Evolutionary conservation across 2,888 invertebrate species (phyloP).

Genomic region (Petrolisthes cinctipes): DNA sequence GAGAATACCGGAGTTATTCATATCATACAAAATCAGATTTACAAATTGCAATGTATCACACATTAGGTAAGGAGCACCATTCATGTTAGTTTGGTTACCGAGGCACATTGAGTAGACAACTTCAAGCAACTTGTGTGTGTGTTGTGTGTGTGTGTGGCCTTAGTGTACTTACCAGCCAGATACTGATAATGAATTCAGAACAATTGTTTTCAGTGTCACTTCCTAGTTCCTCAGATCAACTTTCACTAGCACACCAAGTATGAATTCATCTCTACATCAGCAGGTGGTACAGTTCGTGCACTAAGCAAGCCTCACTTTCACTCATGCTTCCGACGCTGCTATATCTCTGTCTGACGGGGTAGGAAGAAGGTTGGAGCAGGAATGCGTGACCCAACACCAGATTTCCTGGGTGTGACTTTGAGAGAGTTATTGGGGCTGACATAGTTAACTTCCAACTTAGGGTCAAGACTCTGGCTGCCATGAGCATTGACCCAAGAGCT

Average conservation of each 20-base stretch:
- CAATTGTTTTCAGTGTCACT: background rate
- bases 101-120: conserved; percentile 49
- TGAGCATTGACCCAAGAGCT: conserved; percentile 62
- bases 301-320: conserved; percentile 39
- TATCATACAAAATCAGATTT: conserved; percentile 37
- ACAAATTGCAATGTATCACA: conserved; percentile 58
- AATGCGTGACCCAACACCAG: conserved; percentile 62
- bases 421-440: conserved; percentile 37
- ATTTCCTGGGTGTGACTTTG: conserved; percentile 57
- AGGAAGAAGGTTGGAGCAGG: conserved; percentile 62
- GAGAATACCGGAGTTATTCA: conserved; percentile 44
- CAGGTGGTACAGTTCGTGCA: background rate
- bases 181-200: background rate
- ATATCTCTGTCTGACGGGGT: conserved; percentile 54
- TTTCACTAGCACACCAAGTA: too few relatives aligned
- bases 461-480: conserved; percentile 46
- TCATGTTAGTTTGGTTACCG: conserved; percentile 62
- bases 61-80: conserved; percentile 62
- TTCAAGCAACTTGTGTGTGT: conserved; percentile 32
- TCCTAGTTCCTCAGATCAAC: background rate
- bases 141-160: conserved; percentile 26
- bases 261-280: background rate
- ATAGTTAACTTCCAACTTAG: conserved; percentile 29
- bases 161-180: conserved; percentile 3
- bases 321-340: conserved; percentile 29